A percentile compares a stretch with the other conserved stretches of the same genome.
Conservation (phyloP, 1,140 invertebrate species). For the Aricia agestis region DNA sequence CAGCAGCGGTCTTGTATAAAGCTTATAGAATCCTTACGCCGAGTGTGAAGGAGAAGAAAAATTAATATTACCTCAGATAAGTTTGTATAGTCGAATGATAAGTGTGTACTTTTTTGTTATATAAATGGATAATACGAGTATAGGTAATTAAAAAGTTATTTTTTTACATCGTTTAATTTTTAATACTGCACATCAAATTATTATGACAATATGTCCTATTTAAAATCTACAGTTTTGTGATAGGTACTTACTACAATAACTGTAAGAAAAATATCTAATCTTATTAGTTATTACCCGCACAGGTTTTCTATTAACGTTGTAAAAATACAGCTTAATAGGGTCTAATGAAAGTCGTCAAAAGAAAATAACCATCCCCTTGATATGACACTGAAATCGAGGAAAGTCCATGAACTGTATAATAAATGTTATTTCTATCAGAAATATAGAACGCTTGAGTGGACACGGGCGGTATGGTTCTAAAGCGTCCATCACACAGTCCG, state of each 20-base stretch:
- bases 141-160: too few relatives aligned
- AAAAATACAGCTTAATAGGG: neutral
- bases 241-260: too few relatives aligned
- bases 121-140: too few relatives aligned
- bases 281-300: too few relatives aligned
- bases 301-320: too few relatives aligned
- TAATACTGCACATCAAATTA: too few relatives aligned
- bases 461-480: neutral
- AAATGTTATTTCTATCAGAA: conserved; percentile 3
- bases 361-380: neutral
- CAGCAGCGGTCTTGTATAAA: neutral
- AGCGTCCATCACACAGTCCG: neutral
- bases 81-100: too few relatives aligned
- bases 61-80: neutral
- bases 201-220: too few relatives aligned
- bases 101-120: too few relatives aligned
- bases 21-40: neutral
- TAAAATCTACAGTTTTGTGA: too few relatives aligned
- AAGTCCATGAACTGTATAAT: neutral
- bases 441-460: neutral
- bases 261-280: too few relatives aligned
- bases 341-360: neutral
- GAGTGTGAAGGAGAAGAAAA: neutral
- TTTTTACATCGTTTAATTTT: too few relatives aligned
- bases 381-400: neutral